These are phyloP conservation scores for Branchinecta sandiegonensis DNA, from an alignment of 2,888 invertebrate genomes.

Conservation along the genomic window DNA sequence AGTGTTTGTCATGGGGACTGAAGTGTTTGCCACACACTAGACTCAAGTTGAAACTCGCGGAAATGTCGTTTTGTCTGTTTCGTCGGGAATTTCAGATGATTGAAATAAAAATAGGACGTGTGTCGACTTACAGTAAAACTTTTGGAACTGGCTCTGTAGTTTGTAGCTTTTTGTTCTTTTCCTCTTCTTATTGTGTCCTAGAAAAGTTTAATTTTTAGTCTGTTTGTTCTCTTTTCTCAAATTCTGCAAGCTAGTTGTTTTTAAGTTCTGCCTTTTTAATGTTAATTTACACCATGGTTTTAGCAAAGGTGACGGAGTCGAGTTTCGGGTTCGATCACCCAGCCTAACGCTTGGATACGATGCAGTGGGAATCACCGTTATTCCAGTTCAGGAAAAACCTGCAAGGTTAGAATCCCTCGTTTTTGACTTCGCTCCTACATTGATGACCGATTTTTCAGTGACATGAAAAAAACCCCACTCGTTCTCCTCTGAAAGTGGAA, in stretches of 20 bases:
- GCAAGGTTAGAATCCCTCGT: conserved; percentile 2
- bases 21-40: neutral
- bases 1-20: neutral
- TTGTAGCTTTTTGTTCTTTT: neutral
- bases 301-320: conserved; percentile 14
- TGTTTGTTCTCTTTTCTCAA: neutral
- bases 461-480: no score
- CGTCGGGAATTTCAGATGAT: neutral
- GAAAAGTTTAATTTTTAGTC: neutral
- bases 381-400: neutral
- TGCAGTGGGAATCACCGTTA: neutral
- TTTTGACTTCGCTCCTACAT: no score
- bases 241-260: neutral
- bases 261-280: no score
- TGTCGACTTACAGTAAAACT: neutral
- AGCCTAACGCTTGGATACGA: neutral
- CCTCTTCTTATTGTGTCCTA: neutral
- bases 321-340: conserved; percentile 16
- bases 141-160: neutral
- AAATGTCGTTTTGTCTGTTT: no score
- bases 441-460: neutral
- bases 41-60: no score
- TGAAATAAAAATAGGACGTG: neutral
- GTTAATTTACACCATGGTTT: neutral
- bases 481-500: no score